phyloP scores from a whole-genome alignment of 2,888 invertebrate genomes.

The Sminthurinus aureus region DNA sequence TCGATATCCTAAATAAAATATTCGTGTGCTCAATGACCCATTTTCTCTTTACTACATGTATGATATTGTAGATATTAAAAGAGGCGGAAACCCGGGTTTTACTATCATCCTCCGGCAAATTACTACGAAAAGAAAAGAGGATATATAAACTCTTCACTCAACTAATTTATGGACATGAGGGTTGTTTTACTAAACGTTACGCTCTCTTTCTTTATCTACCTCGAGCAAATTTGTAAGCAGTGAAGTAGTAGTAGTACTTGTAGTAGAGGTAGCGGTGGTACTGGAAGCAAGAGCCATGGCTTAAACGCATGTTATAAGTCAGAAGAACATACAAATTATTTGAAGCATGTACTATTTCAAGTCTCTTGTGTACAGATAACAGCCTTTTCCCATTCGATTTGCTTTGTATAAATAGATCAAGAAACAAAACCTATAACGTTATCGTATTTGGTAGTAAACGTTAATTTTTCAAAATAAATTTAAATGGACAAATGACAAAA shows the following conservation, averaged over 20 bases:
- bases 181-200: background rate
- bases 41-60: background rate
- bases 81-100: slow-evolving; percentile 48
- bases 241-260: background rate
- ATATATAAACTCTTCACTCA: slow-evolving; percentile 13
- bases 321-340: background rate
- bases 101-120: slow-evolving; percentile 41
- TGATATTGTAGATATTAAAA: background rate
- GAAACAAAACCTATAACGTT: too few species aligned
- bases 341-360: background rate
- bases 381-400: background rate
- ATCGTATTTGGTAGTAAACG: too few species aligned
- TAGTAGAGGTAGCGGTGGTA: too few species aligned
- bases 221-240: slow-evolving; percentile 28
- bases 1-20: background rate
- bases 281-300: too few species aligned
- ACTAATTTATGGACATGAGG: slow-evolving; percentile 28
- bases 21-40: slow-evolving; percentile 33
- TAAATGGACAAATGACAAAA: too few species aligned
- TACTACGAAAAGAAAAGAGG: slow-evolving; percentile 39
- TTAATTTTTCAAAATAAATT: too few species aligned
- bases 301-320: background rate
- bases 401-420: too few species aligned
- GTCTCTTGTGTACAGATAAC: background rate
- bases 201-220: slow-evolving; percentile 18